Evolutionary conservation across 2,888 invertebrate genomes (phyloP), one percentile per base, ranked within the genome.

Genomic region (Cryptophagus acutangulus): DNA sequence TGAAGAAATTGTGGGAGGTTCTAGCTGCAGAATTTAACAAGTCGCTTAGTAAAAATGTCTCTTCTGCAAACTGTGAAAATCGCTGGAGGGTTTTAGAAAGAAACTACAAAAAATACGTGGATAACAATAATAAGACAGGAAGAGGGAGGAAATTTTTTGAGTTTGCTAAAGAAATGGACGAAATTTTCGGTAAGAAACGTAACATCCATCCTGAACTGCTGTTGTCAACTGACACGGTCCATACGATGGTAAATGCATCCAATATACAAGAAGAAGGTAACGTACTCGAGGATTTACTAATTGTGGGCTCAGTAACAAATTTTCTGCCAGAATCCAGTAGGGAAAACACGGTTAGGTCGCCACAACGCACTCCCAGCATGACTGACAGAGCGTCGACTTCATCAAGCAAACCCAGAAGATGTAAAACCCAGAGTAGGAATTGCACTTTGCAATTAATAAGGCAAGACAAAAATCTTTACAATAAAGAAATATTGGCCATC

Each of bases 91-190:
- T 38, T 6, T 10, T 38, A 6, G 14, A 38, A 16, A 29, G 38
- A 14, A 17, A 17, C 30, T 38, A 38, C 15, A 38, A 38, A 29
- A 38, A 38, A 30, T 38, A 30, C 15, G 17, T 38, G 9, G 38
- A 38, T 17, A 15, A 10, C 13, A 9, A 8, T 3, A 36, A 36
- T 25, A 30, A 29, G 31, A 38, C 30, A 9, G 30, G 28, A 13
- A 13, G 30, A n/a, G 13, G 17, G 4, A 29, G 17, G n/a, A 38
- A 15, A 17, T 17, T 10, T 28, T 38, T 38, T 30, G 38, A 38
- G 20, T 38, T 18, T 12, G 29, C 17, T 6, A 17, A 38, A 9
- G 38, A 38, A 38, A 29, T 38, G 29, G n/a, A 29, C 18, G 38
- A 38, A 5, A 38, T 38, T 17, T 30, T 30, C 5, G 31, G 18